Evolutionary conservation across 2,888 invertebrate species (phyloP).

Genomic region (Beris morrisii): DNA sequence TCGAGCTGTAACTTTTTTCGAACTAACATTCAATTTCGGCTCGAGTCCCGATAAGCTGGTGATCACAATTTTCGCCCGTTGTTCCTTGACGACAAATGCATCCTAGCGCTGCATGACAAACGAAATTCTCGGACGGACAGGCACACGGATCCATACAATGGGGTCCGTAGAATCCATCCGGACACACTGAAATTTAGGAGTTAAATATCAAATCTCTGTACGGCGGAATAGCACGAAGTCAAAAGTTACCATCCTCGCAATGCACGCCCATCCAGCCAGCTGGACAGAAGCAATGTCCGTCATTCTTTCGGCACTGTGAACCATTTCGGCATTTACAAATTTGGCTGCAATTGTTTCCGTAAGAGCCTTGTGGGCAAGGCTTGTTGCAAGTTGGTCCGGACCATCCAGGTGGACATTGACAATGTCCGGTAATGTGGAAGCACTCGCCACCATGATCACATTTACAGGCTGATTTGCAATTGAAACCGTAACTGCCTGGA

Average conservation of each 20-base stretch:
- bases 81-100: slow-evolving; percentile 80
- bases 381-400: slow-evolving; percentile 71
- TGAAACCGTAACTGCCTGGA: slow-evolving; percentile 72
- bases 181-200: slow-evolving; percentile 67
- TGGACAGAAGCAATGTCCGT: slow-evolving; percentile 81
- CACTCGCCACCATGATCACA: slow-evolving; percentile 90
- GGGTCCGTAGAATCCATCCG: slow-evolving; percentile 86
- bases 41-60: slow-evolving; percentile 44
- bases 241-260: slow-evolving; percentile 73
- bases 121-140: slow-evolving; percentile 74
- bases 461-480: slow-evolving; percentile 73
- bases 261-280: slow-evolving; percentile 80
- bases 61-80: slow-evolving; percentile 71
- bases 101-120: slow-evolving; percentile 79
- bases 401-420: slow-evolving; percentile 82
- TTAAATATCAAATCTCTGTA: not conserved
- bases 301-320: slow-evolving; percentile 77
- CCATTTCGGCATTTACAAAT: slow-evolving; percentile 79
- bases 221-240: slow-evolving; percentile 23
- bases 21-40: slow-evolving; percentile 47
- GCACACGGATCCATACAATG: slow-evolving; percentile 83
- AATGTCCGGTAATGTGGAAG: slow-evolving; percentile 80
- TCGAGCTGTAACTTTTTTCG: not conserved
- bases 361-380: slow-evolving; percentile 71
- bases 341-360: slow-evolving; percentile 80